Evolutionary conservation across 1,140 invertebrate genomes (phyloP).

Genomic region (Diprion similis): DNA sequence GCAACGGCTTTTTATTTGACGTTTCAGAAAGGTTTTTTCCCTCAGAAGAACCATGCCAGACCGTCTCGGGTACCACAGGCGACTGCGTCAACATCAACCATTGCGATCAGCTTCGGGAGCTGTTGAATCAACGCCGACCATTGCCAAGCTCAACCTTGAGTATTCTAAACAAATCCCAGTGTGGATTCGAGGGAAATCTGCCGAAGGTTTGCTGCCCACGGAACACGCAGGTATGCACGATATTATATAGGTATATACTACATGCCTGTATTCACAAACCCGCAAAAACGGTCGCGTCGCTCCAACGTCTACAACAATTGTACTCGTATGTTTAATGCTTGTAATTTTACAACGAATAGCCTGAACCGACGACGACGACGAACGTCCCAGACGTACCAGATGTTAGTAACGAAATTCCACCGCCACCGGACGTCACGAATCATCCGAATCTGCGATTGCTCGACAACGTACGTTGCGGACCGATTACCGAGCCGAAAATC

Average conservation of each 20-base stretch:
- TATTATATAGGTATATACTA: too few relatives aligned
- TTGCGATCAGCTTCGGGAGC: constrained; percentile 40
- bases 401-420: not conserved
- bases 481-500: constrained; percentile 55
- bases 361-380: not conserved
- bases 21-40: constrained; percentile 13
- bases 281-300: too few relatives aligned
- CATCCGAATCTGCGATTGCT: constrained; percentile 66
- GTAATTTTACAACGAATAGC: not conserved
- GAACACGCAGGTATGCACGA: not conserved
- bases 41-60: constrained; percentile 39
- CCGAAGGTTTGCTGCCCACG: constrained; percentile 64
- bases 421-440: constrained; percentile 57
- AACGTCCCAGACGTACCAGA: not conserved
- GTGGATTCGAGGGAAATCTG: constrained; percentile 60
- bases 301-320: constrained; percentile 6
- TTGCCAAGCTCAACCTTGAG: constrained; percentile 39
- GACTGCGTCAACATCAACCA: constrained; percentile 43
- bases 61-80: constrained; percentile 26
- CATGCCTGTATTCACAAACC: too few relatives aligned
- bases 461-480: constrained; percentile 51
- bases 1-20: not conserved
- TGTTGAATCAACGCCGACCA: constrained; percentile 53
- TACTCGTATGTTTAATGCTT: constrained; percentile 12
- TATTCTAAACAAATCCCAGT: constrained; percentile 55